Evolutionary conservation across 2,888 invertebrate genomes (phyloP).

Genomic region (Euphydryas editha): DNA sequence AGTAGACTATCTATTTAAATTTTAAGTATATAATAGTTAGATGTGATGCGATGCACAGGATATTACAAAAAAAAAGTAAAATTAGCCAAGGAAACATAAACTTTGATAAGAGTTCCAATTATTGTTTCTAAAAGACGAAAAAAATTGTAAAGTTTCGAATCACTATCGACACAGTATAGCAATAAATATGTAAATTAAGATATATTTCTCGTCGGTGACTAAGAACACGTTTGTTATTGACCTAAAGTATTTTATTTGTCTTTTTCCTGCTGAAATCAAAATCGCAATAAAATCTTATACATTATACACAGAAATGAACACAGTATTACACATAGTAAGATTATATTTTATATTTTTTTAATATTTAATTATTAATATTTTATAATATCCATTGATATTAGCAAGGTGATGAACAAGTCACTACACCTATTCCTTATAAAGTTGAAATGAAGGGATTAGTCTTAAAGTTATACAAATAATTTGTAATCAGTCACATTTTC

Average conservation of each 20-base stretch:
- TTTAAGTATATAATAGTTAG: not conserved
- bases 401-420: too few species aligned
- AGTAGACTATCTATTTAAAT: too few species aligned
- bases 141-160: slow-evolving; percentile 1
- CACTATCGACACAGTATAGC: not conserved
- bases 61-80: not conserved
- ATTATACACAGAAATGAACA: not conserved
- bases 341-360: too few species aligned
- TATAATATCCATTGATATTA: too few species aligned
- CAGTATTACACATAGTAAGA: too few species aligned
- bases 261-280: slow-evolving; percentile 30
- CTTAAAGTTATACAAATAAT: too few species aligned
- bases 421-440: too few species aligned
- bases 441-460: too few species aligned
- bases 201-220: slow-evolving; percentile 21
- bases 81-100: not conserved
- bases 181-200: slow-evolving; percentile 11
- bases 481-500: too few species aligned
- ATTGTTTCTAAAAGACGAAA: not conserved
- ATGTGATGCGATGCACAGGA: not conserved
- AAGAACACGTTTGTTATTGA: slow-evolving; percentile 31
- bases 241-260: slow-evolving; percentile 26
- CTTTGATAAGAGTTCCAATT: slow-evolving; percentile 4
- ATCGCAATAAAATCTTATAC: not conserved
- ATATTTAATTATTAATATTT: too few species aligned